Evolutionary conservation across 2,797 vertebrate genomes (phyloP), one percentile per base, ranked within the genome.

Genomic region (Carapus acus): DNA sequence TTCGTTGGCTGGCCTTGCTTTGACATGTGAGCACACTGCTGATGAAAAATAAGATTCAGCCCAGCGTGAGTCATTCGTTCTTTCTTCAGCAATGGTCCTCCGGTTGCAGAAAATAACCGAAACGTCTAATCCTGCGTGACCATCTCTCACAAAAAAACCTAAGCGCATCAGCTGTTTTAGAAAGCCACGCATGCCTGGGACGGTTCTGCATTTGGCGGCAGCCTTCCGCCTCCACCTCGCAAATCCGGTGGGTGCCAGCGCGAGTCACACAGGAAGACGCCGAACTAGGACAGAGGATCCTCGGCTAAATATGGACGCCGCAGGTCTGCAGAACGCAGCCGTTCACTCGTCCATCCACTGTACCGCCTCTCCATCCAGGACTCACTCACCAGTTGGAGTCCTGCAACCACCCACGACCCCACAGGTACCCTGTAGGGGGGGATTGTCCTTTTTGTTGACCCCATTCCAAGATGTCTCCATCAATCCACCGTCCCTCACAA

Each of bases 201-300:
- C 49, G 57, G 19, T 50, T 29, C 81, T 80, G 81, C 82, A 83
- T 63, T 83, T n/a, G n/a, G 82, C 82, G 79, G 75, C 74, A 82
- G 11, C 52, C 22, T n/a, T n/a, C n/a, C n/a, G 7, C 61, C 51
- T 68, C 39, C 22, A 8, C 62, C 54, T 66, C 39, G 29, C 38
- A 55, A 36, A 73, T 66, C 62, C 54, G 23, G 78, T 78, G 78
- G 77, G 75, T 71, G 71, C 60, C 64, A n/a, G n/a, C n/a, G 58
- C 54, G 69, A 71, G 49, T 69, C 37, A 38, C 37, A 37, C 44
- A 46, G 45, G 45, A 44, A 46, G 47, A 19, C 31, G 49, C 40
- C 7, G 16, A 86, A 78, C 43, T 79, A 67, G 83, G 84, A 54
- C 84, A 72, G 57, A 43, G 62, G 43, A 56, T 58, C 58, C 45